Percentiles rank a stretch among this genome's conserved stretches.
phyloP scores from a whole-genome alignment of 2,888 invertebrate species.

The Andrena hattorfiana region DNA sequence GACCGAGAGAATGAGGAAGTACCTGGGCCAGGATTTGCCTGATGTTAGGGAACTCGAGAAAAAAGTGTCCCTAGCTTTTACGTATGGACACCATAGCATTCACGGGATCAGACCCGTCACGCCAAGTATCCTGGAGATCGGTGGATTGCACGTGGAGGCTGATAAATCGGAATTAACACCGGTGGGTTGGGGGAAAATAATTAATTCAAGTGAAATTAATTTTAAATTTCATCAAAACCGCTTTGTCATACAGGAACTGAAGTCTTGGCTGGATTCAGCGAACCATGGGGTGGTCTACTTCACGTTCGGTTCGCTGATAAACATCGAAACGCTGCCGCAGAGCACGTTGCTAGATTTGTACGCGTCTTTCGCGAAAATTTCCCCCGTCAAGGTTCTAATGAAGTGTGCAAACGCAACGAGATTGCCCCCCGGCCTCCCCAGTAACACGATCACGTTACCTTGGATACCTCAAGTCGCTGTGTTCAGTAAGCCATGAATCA shows the following conservation, averaged over 20 bases:
- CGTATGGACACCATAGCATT: conserved; percentile 86
- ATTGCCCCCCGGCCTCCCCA: conserved; percentile 72
- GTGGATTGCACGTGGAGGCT: conserved; percentile 86
- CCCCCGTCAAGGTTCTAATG: conserved; percentile 75
- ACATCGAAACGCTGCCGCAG: conserved; percentile 71
- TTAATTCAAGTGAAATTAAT: not conserved
- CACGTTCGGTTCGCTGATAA: conserved; percentile 76
- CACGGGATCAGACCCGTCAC: conserved; percentile 85
- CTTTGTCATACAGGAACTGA: conserved; percentile 64
- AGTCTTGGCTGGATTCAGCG: conserved; percentile 75
- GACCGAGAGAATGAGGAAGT: conserved; percentile 66
- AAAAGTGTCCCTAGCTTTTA: conserved; percentile 85
- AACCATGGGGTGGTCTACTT: conserved; percentile 76
- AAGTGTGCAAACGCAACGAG: conserved; percentile 62
- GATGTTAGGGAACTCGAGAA: conserved; percentile 83
- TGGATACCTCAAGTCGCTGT: conserved; percentile 78
- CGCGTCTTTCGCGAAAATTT: conserved; percentile 71
- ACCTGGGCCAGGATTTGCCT: conserved; percentile 78
- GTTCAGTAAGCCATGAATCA: conserved; percentile 63
- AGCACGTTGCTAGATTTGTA: conserved; percentile 68
- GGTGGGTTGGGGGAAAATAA: conserved; percentile 46
- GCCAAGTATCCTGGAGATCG: conserved; percentile 85
- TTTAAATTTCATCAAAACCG: too few relatives aligned
- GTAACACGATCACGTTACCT: conserved; percentile 66
- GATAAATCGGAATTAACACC: conserved; percentile 56